A percentile compares a stretch with the other conserved stretches of the same genome.
Conservation (phyloP, 2,888 invertebrate genomes). For the Dasysyrphus tricinctus region DNA sequence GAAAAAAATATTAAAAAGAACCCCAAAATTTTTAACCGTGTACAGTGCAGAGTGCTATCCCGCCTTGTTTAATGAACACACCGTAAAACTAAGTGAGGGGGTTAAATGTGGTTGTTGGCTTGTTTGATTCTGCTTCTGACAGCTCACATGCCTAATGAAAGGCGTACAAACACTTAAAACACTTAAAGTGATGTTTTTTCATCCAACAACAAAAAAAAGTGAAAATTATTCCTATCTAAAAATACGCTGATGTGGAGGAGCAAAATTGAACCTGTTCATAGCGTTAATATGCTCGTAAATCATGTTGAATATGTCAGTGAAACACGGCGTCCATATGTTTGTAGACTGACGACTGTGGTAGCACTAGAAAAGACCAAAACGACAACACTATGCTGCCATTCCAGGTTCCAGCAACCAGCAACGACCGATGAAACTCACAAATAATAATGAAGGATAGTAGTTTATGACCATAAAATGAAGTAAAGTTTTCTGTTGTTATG, state of each 20-base stretch:
- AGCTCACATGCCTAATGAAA: conserved; percentile 26
- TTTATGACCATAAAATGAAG: conserved; percentile 67
- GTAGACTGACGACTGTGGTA: background rate
- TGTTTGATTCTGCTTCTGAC: conserved; percentile 36
- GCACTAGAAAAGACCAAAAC: background rate
- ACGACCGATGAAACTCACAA: conserved; percentile 17
- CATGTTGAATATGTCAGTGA: conserved; percentile 60
- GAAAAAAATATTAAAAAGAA: too few relatives aligned
- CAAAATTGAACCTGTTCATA: conserved; percentile 37
- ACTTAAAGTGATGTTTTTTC: conserved; percentile 12
- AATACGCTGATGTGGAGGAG: conserved; percentile 3
- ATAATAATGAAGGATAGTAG: conserved; percentile 41
- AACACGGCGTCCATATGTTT: conserved; percentile 39
- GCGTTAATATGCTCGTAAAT: conserved; percentile 68
- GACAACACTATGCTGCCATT: background rate
- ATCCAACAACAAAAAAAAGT: conserved; percentile 14
- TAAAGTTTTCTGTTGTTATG: conserved; percentile 47
- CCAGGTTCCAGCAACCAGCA: background rate
- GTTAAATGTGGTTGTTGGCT: conserved; percentile 13
- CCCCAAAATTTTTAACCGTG: too few relatives aligned
- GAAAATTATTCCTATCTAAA: conserved; percentile 41
- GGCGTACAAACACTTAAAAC: conserved; percentile 6
- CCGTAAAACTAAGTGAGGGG: conserved; percentile 6
- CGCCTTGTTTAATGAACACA: conserved; percentile 47
- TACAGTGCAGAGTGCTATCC: background rate